These are phyloP conservation scores for Aethes cnicana DNA, from an alignment of 2,888 invertebrate species.

Conservation along the genomic window DNA sequence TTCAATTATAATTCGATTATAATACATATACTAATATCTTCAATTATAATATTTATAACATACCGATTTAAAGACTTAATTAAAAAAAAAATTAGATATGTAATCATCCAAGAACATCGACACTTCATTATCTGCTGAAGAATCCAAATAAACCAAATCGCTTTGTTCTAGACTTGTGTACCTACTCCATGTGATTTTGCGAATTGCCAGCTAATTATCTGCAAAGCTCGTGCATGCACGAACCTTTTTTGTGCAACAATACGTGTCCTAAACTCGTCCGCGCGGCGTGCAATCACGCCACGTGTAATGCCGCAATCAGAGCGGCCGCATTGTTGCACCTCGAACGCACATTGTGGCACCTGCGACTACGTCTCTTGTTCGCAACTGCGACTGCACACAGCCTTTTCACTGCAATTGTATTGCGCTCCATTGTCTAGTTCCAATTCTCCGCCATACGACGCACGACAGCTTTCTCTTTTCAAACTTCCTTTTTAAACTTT, in stretches of 20 bases:
- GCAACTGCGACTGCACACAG: slow-evolving; percentile 66
- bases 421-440: slow-evolving; percentile 70
- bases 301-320: slow-evolving; percentile 42
- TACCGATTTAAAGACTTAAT: too few species aligned
- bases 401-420: slow-evolving; percentile 78
- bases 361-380: slow-evolving; percentile 70
- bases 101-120: too few species aligned
- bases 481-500: slow-evolving; percentile 46
- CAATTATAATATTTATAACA: too few species aligned
- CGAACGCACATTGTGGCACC: slow-evolving; percentile 62
- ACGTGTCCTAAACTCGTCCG: slow-evolving; percentile 34
- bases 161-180: too few species aligned
- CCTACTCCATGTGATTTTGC: too few species aligned
- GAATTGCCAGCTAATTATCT: too few species aligned
- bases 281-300: slow-evolving; percentile 49
- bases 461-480: slow-evolving; percentile 61
- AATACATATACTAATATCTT: too few species aligned
- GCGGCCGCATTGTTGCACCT: slow-evolving; percentile 54
- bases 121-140: too few species aligned
- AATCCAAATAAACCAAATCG: too few species aligned
- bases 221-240: neutral
- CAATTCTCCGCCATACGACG: slow-evolving; percentile 52
- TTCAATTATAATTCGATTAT: too few species aligned
- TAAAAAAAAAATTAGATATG: too few species aligned
- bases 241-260: slow-evolving; percentile 14